Conservation (phyloP, 2,113 vertebrate species). For the Hippopotamus amphibius region DNA sequence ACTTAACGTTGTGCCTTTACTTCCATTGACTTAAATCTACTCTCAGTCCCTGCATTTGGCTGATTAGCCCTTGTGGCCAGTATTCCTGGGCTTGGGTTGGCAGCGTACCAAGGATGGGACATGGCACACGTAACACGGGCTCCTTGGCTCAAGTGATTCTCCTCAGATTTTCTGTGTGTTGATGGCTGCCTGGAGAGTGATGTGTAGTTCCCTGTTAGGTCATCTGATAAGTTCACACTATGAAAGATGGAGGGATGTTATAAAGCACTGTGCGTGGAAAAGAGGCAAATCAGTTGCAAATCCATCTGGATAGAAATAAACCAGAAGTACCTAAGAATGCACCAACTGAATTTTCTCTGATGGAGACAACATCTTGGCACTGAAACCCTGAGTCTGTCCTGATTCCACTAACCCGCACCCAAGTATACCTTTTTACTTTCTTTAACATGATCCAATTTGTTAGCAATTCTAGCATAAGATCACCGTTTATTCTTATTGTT, state of each 20-base stretch:
- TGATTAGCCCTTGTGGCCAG: background rate
- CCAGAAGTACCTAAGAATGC: background rate
- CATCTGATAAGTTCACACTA: background rate
- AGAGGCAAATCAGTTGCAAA: constrained; percentile 12
- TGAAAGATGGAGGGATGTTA: background rate
- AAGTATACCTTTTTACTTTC: constrained; percentile 32
- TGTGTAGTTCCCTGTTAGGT: background rate
- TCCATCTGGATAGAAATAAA: constrained; percentile 38
- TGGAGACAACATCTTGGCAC: background rate
- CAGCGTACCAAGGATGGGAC: background rate
- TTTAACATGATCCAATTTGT: constrained; percentile 41
- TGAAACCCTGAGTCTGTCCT: background rate
- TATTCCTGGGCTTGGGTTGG: background rate
- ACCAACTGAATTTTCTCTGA: background rate
- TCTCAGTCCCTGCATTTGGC: background rate
- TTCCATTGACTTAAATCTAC: background rate
- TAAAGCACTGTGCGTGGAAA: background rate
- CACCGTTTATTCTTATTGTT: constrained; percentile 14
- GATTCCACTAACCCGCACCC: background rate
- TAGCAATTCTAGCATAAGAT: constrained; percentile 41
- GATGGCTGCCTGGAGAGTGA: background rate
- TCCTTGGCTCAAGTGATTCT: background rate
- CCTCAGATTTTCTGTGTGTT: background rate
- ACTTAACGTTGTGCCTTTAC: background rate
- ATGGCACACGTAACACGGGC: fast-evolving